These are phyloP conservation scores for Xyliphius kryptos DNA, from an alignment of 2,113 vertebrate genomes.

Conservation along the genomic window DNA sequence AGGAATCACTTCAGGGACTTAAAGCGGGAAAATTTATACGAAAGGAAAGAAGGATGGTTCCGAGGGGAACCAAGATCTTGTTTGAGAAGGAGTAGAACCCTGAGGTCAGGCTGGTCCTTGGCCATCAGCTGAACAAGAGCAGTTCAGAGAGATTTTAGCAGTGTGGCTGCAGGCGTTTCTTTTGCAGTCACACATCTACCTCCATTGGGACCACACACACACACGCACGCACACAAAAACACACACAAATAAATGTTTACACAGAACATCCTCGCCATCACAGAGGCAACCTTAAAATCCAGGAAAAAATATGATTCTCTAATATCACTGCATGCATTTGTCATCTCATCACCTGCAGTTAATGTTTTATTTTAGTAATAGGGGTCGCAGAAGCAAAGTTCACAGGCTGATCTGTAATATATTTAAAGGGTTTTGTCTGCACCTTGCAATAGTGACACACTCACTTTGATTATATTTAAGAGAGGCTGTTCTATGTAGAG, in stretches of 20 bases:
- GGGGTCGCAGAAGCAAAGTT: too few relatives aligned
- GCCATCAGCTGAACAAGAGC: conserved; percentile 53
- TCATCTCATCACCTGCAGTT: too few relatives aligned
- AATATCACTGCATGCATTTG: too few relatives aligned
- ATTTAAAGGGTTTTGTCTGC: too few relatives aligned
- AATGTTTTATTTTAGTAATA: too few relatives aligned
- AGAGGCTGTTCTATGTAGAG: too few relatives aligned
- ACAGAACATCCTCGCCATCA: not conserved
- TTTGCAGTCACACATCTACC: not conserved
- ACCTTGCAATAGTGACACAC: too few relatives aligned
- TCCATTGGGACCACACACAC: not conserved
- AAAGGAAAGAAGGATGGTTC: conserved; percentile 26
- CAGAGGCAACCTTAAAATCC: too few relatives aligned
- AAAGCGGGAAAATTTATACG: not conserved
- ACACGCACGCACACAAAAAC: not conserved
- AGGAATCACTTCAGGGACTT: not conserved
- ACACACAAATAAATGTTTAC: not conserved
- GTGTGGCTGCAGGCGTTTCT: not conserved
- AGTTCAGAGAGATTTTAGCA: conserved; percentile 34
- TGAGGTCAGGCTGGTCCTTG: conserved; percentile 50
- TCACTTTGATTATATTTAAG: too few relatives aligned
- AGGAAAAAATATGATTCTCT: too few relatives aligned
- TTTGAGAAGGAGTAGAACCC: conserved; percentile 47
- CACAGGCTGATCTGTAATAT: too few relatives aligned
- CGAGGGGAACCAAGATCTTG: conserved; percentile 42